A percentile compares a stretch with the other conserved stretches of the same genome.
phyloP scores from a whole-genome alignment of 2,113 vertebrate species.

The Otis tarda region DNA sequence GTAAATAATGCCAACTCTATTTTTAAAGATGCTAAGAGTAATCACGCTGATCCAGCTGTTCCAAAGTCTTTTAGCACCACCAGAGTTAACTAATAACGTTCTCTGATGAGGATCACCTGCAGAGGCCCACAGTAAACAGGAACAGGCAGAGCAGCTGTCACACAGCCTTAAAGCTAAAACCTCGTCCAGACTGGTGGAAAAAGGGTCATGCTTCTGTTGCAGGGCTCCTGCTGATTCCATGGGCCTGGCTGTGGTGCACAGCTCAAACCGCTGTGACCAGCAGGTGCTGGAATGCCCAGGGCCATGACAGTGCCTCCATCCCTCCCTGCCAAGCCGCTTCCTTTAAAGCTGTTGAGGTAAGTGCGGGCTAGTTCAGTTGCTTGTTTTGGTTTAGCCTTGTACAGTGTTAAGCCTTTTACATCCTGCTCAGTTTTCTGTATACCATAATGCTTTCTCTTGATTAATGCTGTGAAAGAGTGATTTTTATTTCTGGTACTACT shows the following conservation, averaged over 20 bases:
- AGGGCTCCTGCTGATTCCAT: neutral
- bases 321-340: fast-evolving
- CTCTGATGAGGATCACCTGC: neutral
- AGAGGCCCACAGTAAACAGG: fast-evolving
- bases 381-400: neutral
- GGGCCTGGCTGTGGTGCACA: neutral
- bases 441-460: neutral
- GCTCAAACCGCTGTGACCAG: too few relatives aligned
- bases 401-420: neutral
- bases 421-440: neutral
- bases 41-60: neutral
- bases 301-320: fast-evolving
- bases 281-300: fast-evolving
- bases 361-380: fast-evolving
- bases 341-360: neutral
- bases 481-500: neutral
- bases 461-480: neutral
- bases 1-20: slow-evolving; percentile 5
- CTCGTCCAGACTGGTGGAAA: fast-evolving
- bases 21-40: slow-evolving; percentile 16
- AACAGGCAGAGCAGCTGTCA: neutral
- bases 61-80: neutral
- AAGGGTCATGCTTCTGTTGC: fast-evolving
- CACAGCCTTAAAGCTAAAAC: fast-evolving
- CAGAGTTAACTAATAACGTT: neutral